These are phyloP conservation scores for Trachymyrmex cornetzi DNA, from an alignment of 1,140 invertebrate species.

Conservation along the genomic window DNA sequence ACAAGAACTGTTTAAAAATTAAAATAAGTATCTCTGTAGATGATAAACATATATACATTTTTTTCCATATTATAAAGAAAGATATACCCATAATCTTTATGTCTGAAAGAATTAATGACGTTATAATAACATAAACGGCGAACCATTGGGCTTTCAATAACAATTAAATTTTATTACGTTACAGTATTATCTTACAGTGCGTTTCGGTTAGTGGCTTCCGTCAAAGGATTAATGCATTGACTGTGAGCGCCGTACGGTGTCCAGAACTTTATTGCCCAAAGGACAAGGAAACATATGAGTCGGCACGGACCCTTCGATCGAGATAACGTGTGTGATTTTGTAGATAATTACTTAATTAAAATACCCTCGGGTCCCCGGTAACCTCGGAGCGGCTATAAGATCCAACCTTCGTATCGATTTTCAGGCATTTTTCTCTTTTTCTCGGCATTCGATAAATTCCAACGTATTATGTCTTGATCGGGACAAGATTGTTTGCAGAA, in stretches of 20 bases:
- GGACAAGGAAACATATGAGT: slow-evolving; percentile 21
- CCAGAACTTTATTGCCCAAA: slow-evolving; percentile 48
- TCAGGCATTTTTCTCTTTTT: slow-evolving; percentile 32
- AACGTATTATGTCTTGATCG: slow-evolving; percentile 48
- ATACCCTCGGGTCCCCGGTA: slow-evolving; percentile 44
- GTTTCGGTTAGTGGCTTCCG: slow-evolving; percentile 9
- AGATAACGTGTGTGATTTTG: slow-evolving; percentile 51
- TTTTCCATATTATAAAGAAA: background rate
- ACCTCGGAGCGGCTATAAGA: background rate
- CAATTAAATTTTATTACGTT: slow-evolving; percentile 44
- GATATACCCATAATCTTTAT: background rate
- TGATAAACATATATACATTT: background rate
- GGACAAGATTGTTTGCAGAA: slow-evolving; percentile 47
- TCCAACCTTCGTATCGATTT: slow-evolving; percentile 34
- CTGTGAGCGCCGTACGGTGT: background rate
- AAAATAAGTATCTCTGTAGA: background rate
- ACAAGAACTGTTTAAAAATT: background rate
- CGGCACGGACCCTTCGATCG: slow-evolving; percentile 42
- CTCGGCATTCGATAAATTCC: slow-evolving; percentile 41
- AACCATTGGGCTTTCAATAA: slow-evolving; percentile 5
- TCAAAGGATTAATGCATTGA: slow-evolving; percentile 24
- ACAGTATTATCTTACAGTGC: background rate
- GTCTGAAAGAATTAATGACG: background rate
- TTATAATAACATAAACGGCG: background rate
- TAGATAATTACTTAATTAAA: slow-evolving; percentile 77